Base-by-base conservation (phyloP, 1,140 invertebrate genomes). In the Pemphigus obesinymphae region DNA sequence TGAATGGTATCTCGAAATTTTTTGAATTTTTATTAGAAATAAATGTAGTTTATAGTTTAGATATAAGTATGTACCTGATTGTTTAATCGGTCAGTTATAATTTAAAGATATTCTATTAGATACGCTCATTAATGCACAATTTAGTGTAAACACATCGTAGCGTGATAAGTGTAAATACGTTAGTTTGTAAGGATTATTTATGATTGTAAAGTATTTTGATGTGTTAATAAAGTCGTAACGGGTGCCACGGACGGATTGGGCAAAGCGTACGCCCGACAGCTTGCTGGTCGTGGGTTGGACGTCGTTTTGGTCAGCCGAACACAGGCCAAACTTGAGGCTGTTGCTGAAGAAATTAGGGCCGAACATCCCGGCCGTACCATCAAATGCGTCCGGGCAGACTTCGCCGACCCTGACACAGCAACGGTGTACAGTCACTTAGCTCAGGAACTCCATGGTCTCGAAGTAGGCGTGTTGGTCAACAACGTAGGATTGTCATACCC, bases 401-500 rank as follows among this genome's bases (percentile, higher is more conserved):
- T 98, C 86, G 93, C 92, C 6, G 88, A 90, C 83, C 11, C 26
- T 26, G 76, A 80, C 37, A 91, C 87, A 5, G 89, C 90, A 3
- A 88, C 89, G 15, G 93, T 96, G 53, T 98, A 95, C 86, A 88
- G 91, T 0, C 90, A 90, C 80, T 95, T 98, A 70, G 89, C 91
- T 34, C 91, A 91, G 84, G 90, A 93, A 78, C 89, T 97, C 11
- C 88, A 88, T 11, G 93, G 91, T 3, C 88, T 99, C 2, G 95
- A 98, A 86, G 92, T 98, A 82, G 96, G 95, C 1, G 92, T 97
- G 23, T 88, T 99, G 13, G 91, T 99, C 7, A 99, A 99, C 87
- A 99, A 99, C 89, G 97, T 98, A 0, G 97, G 97, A 5, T 92
- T 96, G 83, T 95, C 94, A 76, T 98, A 98, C 87, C 88, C 91